Percentiles rank a stretch among this genome's conserved stretches.
phyloP scores from a whole-genome alignment of 2,113 vertebrate species.

The Irena cyanogastra region DNA sequence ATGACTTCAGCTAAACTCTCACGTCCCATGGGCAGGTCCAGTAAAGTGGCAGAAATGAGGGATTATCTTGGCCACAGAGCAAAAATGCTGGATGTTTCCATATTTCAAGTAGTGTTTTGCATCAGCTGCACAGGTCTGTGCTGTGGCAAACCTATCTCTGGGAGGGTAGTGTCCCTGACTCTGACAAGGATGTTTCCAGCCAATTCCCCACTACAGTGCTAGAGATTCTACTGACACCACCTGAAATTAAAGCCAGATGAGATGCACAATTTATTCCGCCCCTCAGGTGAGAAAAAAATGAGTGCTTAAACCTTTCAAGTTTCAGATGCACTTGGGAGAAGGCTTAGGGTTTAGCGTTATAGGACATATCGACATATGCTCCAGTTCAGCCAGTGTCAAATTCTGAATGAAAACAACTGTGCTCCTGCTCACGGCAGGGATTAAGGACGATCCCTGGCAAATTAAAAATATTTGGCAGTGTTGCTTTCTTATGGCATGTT shows the following conservation, averaged over 20 bases:
- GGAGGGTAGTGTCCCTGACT: slow-evolving; percentile 21
- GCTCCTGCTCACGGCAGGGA: background rate
- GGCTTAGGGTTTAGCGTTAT: background rate
- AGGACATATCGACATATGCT: background rate
- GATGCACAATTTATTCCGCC: slow-evolving; percentile 18
- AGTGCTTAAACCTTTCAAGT: background rate
- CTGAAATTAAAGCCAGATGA: slow-evolving; percentile 58
- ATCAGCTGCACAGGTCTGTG: background rate
- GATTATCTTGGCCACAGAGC: slow-evolving; percentile 21
- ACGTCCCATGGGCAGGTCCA: background rate
- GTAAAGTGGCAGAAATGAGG: background rate
- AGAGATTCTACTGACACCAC: slow-evolving; percentile 3
- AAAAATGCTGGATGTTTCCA: slow-evolving; percentile 52
- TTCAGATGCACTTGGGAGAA: background rate
- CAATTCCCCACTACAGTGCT: slow-evolving; percentile 5
- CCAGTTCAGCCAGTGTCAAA: background rate
- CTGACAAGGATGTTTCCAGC: background rate
- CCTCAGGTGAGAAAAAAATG: slow-evolving; percentile 37
- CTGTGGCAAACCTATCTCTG: background rate
- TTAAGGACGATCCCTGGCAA: background rate
- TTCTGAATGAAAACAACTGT: slow-evolving; percentile 6
- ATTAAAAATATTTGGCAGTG: slow-evolving; percentile 25
- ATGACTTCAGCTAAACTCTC: background rate
- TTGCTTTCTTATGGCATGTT: background rate
- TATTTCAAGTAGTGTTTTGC: slow-evolving; percentile 23